Conservation (phyloP, 2,797 vertebrate genomes). For the Oophaga sylvatica region DNA sequence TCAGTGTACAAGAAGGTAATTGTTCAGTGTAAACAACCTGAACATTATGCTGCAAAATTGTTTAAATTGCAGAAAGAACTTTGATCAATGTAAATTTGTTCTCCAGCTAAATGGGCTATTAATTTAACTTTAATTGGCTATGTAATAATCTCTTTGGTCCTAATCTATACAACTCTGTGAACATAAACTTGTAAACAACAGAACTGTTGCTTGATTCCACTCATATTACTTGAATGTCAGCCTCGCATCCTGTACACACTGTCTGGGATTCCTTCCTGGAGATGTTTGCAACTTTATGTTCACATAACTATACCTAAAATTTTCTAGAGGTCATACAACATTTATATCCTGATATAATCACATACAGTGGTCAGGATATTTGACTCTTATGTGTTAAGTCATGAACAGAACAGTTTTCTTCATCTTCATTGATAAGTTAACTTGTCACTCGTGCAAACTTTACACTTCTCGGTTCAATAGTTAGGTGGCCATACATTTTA, state of each 20-base stretch:
- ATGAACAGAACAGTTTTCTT: no score
- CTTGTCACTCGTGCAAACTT: no score
- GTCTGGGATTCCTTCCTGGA: background rate
- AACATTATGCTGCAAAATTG: constrained; percentile 49
- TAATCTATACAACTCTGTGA: constrained; percentile 44
- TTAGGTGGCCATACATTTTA: no score
- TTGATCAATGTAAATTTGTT: constrained; percentile 50
- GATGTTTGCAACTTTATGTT: background rate
- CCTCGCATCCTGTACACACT: constrained; percentile 23
- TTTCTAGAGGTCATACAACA: background rate
- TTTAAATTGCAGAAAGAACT: constrained; percentile 40
- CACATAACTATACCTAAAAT: background rate
- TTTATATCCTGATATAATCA: background rate
- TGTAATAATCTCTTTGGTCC: constrained; percentile 50
- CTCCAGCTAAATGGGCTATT: constrained; percentile 40
- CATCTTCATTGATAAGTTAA: no score
- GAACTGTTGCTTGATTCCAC: constrained; percentile 44
- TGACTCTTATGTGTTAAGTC: no score
- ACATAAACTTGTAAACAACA: constrained; percentile 47
- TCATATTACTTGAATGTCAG: constrained; percentile 9
- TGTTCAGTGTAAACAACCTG: constrained; percentile 48
- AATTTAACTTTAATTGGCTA: constrained; percentile 54
- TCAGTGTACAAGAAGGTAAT: constrained; percentile 55
- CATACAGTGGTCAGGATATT: background rate
- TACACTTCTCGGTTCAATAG: no score